A percentile compares a stretch with the other conserved stretches of the same genome.
Evolutionary conservation across 2,888 invertebrate species (phyloP).

Genomic region (Crepidodera aurea): DNA sequence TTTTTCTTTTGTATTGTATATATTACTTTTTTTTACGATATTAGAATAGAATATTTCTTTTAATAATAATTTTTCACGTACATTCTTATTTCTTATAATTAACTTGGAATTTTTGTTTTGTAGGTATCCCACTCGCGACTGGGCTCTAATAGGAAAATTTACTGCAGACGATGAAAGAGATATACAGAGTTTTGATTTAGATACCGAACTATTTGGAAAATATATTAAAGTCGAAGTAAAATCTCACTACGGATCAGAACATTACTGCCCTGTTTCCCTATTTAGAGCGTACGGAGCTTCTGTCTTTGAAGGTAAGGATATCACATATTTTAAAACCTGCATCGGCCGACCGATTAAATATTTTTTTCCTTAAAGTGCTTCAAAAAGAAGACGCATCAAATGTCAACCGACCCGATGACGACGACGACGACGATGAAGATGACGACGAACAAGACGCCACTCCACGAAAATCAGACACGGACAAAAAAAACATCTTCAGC

Average conservation of each 20-base stretch:
- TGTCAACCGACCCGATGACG: conserved; percentile 70
- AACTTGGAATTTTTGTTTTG: conserved; percentile 2
- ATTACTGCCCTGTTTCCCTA: conserved; percentile 96
- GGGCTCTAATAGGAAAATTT: conserved; percentile 89
- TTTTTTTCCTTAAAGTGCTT: conserved; percentile 66
- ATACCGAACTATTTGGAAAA: conserved; percentile 85
- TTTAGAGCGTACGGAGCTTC: conserved; percentile 94
- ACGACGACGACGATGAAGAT: conserved; percentile 70
- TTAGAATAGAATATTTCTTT: too few species aligned
- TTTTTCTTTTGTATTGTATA: too few species aligned
- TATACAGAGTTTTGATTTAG: conserved; percentile 84
- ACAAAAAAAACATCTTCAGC: conserved; percentile 78
- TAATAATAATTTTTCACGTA: too few species aligned
- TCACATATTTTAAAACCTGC: too few species aligned
- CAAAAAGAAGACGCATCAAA: conserved; percentile 81
- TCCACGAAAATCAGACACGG: conserved; percentile 43
- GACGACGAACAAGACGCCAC: conserved; percentile 49
- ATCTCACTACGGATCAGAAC: conserved; percentile 95
- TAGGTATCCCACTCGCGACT: conserved; percentile 82
- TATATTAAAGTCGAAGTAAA: conserved; percentile 90
- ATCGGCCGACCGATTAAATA: too few species aligned
- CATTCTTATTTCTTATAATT: too few species aligned
- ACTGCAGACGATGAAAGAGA: conserved; percentile 86
- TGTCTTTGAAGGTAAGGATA: conserved; percentile 82
- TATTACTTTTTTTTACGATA: too few species aligned